Conservation (phyloP, 2,888 invertebrate species). For the Melolontha melolontha region DNA sequence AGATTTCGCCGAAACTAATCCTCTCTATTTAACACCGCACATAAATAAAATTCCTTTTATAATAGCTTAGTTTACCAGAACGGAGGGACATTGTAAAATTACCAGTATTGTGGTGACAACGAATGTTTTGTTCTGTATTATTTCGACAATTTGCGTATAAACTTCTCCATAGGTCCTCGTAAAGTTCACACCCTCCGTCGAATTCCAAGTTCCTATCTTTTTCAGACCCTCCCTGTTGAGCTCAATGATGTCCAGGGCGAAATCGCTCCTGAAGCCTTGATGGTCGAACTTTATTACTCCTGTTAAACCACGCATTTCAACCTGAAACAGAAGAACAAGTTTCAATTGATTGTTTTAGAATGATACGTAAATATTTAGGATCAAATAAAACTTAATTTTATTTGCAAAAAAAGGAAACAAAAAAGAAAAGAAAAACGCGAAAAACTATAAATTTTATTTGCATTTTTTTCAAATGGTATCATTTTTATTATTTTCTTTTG, state of each 20-base stretch:
- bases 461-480: too few relatives aligned
- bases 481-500: too few relatives aligned
- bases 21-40: constrained; percentile 5
- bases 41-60: constrained; percentile 24
- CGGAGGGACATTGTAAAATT: constrained; percentile 59
- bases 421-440: too few relatives aligned
- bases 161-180: constrained; percentile 88
- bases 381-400: too few relatives aligned
- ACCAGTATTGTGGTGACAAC: constrained; percentile 93
- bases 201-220: constrained; percentile 91
- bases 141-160: constrained; percentile 89
- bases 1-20: too few relatives aligned
- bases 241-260: constrained; percentile 92
- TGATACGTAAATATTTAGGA: too few relatives aligned
- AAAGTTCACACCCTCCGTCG: constrained; percentile 88
- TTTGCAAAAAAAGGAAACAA: too few relatives aligned
- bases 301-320: constrained; percentile 92
- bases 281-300: constrained; percentile 95
- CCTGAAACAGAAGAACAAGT: constrained; percentile 67
- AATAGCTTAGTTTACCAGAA: not conserved
- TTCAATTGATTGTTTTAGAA: not conserved
- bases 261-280: constrained; percentile 92
- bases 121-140: constrained; percentile 91
- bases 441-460: too few relatives aligned
- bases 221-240: constrained; percentile 85